Evolutionary conservation across 2,797 vertebrate species (phyloP).

Genomic region (Silurus aristotelis): DNA sequence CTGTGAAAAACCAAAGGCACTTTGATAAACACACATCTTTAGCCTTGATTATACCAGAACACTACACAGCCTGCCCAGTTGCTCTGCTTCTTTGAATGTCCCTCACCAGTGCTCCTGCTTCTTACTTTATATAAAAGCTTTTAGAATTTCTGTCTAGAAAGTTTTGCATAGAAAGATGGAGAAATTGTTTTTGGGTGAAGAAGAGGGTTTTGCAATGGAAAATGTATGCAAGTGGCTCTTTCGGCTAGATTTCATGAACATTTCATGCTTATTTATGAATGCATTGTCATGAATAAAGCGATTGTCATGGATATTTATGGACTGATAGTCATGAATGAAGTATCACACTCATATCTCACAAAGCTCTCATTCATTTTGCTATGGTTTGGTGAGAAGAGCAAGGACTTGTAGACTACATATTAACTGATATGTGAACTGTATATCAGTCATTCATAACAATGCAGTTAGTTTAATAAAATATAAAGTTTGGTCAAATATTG

Average conservation of each 20-base stretch:
- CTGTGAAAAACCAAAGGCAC: constrained; percentile 61
- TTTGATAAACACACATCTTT: constrained; percentile 77
- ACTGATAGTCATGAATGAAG: constrained; percentile 6
- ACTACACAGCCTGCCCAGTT: constrained; percentile 58
- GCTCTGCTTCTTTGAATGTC: constrained; percentile 67
- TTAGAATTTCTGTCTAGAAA: constrained; percentile 50
- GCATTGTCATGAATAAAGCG: constrained; percentile 15
- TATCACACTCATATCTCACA: neutral
- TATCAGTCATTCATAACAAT: neutral
- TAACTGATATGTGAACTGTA: neutral
- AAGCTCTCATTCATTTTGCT: neutral
- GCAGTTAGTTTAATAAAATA: neutral
- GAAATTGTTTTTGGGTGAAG: constrained; percentile 33
- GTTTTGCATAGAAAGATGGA: constrained; percentile 55
- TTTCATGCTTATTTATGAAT: constrained; percentile 26
- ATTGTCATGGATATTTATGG: constrained; percentile 34
- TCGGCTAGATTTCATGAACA: constrained; percentile 12
- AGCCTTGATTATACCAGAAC: constrained; percentile 72
- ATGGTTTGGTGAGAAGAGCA: neutral
- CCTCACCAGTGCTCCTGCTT: constrained; percentile 56
- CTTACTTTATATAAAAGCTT: constrained; percentile 59
- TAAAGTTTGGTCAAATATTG: neutral
- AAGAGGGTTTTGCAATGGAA: neutral
- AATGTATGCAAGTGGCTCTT: neutral
- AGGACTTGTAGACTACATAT: neutral